These are phyloP conservation scores for Drosophila paulistorum DNA, from an alignment of 1,140 invertebrate genomes.

Conservation along the genomic window DNA sequence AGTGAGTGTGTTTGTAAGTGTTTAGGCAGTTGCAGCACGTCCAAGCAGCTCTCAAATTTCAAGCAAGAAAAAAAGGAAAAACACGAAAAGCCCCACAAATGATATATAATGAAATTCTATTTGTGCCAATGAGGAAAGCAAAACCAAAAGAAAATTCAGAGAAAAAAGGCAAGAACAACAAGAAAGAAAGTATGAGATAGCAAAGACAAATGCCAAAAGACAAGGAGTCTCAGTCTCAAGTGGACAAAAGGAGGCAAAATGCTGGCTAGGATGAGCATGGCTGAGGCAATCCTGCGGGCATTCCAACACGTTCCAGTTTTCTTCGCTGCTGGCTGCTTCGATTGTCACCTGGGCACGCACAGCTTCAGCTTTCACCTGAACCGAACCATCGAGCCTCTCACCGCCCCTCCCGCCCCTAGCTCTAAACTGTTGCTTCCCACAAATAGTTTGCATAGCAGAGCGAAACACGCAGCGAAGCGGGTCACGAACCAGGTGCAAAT, in stretches of 20 bases:
- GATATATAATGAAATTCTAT: constrained; percentile 65
- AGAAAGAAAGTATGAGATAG: not conserved
- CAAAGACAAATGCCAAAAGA: constrained; percentile 9
- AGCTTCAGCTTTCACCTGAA: constrained; percentile 33
- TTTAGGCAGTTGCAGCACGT: constrained; percentile 65
- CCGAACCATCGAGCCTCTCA: not conserved
- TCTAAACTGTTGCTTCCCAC: constrained; percentile 49
- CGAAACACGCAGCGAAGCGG: constrained; percentile 29
- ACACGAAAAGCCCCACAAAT: constrained; percentile 35
- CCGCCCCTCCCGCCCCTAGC: not conserved
- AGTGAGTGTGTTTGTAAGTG: constrained; percentile 4
- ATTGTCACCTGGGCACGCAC: constrained; percentile 69
- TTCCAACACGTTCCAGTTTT: constrained; percentile 55
- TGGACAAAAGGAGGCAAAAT: constrained; percentile 29
- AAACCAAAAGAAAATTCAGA: constrained; percentile 15
- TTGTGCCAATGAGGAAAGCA: constrained; percentile 42
- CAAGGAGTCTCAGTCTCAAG: not conserved
- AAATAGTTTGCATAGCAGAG: constrained; percentile 73
- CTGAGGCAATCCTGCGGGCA: constrained; percentile 47
- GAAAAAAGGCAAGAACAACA: not conserved
- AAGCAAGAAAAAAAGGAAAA: not conserved
- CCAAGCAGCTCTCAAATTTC: constrained; percentile 53
- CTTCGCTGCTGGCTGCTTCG: constrained; percentile 22
- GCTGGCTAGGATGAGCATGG: constrained; percentile 1
- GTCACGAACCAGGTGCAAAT: constrained; percentile 68